Percentiles rank a stretch among this genome's conserved stretches.
These are phyloP conservation scores for Caenorhabditis becei DNA, from an alignment of 2,888 invertebrate genomes.

Conservation along the genomic window DNA sequence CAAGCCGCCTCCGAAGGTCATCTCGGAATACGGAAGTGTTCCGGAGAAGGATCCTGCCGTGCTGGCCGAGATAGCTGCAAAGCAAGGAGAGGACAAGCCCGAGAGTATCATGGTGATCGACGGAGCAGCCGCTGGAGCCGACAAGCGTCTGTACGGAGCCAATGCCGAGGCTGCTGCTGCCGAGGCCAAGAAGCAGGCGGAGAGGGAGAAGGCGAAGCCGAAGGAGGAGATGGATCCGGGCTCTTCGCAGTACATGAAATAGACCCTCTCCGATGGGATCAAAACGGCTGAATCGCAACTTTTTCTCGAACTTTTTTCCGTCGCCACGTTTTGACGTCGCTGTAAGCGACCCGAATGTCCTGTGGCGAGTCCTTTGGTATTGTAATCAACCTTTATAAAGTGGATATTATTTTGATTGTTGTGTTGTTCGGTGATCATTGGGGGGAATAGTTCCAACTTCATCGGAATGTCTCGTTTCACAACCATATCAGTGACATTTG, in stretches of 20 bases:
- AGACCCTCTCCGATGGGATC: too few relatives aligned
- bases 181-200: not conserved
- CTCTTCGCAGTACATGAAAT: not conserved
- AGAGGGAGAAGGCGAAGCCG: not conserved
- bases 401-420: too few relatives aligned
- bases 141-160: not conserved
- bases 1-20: slow-evolving; percentile 1
- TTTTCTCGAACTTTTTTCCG: too few relatives aligned
- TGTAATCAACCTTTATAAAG: too few relatives aligned
- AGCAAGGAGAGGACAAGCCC: slow-evolving; percentile 4
- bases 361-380: too few relatives aligned
- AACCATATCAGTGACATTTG: too few relatives aligned
- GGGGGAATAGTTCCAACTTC: too few relatives aligned
- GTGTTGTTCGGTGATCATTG: too few relatives aligned
- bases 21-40: not conserved
- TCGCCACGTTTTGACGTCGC: too few relatives aligned
- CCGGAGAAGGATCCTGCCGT: slow-evolving; percentile 6
- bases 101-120: slow-evolving; percentile 12
- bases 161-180: not conserved
- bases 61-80: slow-evolving; percentile 6
- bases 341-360: too few relatives aligned
- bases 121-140: not conserved
- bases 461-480: too few relatives aligned
- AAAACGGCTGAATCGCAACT: too few relatives aligned
- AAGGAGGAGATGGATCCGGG: not conserved